Percentiles rank a stretch among this genome's conserved stretches.
Conservation (phyloP, 2,113 vertebrate genomes). For the Python bivittatus region DNA sequence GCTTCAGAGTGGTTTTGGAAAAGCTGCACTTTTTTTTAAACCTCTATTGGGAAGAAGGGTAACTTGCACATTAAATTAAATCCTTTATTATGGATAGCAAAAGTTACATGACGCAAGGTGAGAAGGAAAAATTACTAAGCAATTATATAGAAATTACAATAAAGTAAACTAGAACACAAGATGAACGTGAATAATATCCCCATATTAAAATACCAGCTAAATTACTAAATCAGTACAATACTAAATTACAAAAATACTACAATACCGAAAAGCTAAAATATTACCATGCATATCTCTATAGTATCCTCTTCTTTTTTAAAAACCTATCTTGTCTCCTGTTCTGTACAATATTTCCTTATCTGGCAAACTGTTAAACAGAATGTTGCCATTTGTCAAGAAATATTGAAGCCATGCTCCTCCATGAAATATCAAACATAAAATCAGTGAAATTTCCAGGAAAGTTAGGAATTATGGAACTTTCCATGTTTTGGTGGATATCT, state of each 20-base stretch:
- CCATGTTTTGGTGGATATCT: not conserved
- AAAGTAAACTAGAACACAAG: not conserved
- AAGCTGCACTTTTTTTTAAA: not conserved
- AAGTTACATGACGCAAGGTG: not conserved
- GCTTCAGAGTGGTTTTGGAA: not conserved
- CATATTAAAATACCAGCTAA: not conserved
- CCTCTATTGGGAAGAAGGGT: not conserved
- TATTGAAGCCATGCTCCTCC: not conserved
- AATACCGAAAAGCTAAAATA: not conserved
- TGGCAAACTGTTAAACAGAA: not conserved
- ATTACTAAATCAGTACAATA: not conserved
- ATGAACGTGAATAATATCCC: not conserved
- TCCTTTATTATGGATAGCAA: not conserved
- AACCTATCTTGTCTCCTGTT: not conserved
- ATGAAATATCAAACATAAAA: not conserved
- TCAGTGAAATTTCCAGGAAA: not conserved
- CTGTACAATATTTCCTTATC: not conserved
- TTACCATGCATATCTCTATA: not conserved
- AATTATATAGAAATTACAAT: not conserved
- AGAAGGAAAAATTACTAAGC: not conserved
- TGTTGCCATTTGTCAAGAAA: not conserved
- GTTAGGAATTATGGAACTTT: not conserved
- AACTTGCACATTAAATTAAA: not conserved
- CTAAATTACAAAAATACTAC: not conserved
- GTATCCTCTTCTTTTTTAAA: not conserved